Base-by-base conservation (phyloP, 64 coral and sea anemone genomes). In the Astreopora myriophthalma region DNA sequence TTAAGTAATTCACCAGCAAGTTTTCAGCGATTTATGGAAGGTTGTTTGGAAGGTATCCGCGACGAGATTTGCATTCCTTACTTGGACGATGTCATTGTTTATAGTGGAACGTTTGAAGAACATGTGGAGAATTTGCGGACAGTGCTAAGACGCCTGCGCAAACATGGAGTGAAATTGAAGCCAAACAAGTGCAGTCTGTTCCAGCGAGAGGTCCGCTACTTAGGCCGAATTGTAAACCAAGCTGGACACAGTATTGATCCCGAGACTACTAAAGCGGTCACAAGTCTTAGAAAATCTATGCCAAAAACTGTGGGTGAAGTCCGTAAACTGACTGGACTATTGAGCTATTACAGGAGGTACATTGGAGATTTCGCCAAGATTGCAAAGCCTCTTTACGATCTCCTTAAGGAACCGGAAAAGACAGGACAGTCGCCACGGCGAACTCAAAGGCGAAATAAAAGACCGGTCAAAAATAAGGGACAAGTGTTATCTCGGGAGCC, bases 321-420 rank as follows among this genome's bases (percentile, higher is more conserved):
- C 31, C 55, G 81, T 20, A 85, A 68, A 35, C 5, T 85, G 17
- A 55, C 34, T 34, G 81, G 81, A 20, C 24, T 85, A 5, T 62
- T 85, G 4, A 62, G 81, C 57, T 84, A 84, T 61, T 84, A 84
- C 58, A 57, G 79, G 34, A 25, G 58, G 23, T 84, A 84, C 22
- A 85, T 66, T 17, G 2, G 14, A 9, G 2, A 85, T 14, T 85
- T 85, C 46, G 8, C 81, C 5, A 55, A 34, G 27, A 34, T 66
- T 66, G 81, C 60, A 13, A 85, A 85, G 34, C 63, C 82, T 17
- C 34, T 85, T 5, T 85, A 12, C 23, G 58, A n/a, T n/a, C n/a
- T n/a, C n/a, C n/a, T n/a, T n/a, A n/a, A n/a, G n/a, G n/a, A n/a
- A 85, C 32, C 33, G 3, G 35, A 27, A 3, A 28, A 25, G 24